Evolutionary conservation across 2,113 vertebrate genomes (phyloP), one percentile per base, ranked within the genome.

Genomic region (Thryonomys swinderianus): DNA sequence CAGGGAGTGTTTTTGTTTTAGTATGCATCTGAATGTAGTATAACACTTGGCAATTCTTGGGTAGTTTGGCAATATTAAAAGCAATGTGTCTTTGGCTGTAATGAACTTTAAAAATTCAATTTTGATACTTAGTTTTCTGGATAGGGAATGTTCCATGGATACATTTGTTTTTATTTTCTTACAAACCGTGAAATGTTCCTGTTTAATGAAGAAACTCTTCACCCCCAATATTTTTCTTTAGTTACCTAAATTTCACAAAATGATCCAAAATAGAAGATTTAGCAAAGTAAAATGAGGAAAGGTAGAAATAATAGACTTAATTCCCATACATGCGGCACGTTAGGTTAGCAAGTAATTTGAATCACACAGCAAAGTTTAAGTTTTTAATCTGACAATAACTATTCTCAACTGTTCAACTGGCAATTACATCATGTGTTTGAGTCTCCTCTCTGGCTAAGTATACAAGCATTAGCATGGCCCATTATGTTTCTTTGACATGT

Each of bases 31-130:
- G 69, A 91, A 42, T 71, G 67, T 87, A 27, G 42, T 74, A 2
- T 85, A 73, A 79, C 25, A 76, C 89, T 95, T 95, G 97, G 92
- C 59, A 85, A 21, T 82, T 92, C 87, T 88, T 93, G 80, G 73
- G 51, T 64, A 21, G 74, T 66, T 92, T 81, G 92, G 81, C 91
- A 94, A 21, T 88, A 85, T 53, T 40, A 79, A 95, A 88, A 95
- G 71, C 71, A 45, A 74, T 14, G 12, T 45, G 71, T 30, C 25
- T 74, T 48, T 45, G 48, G 42, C 25, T 48, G 42, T 48, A 76
- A 76, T 32, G 8, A 48, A 48, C 45, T 76, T 48, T 76, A 48
- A 48, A 17, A 76, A 48, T 48, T 74, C 42, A 74, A 30, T 80
- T 88, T 83, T 40, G n/a, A 78, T 81, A 57, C 88, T 85, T 87